Percentiles rank a stretch among this genome's conserved stretches.
Evolutionary conservation across 2,888 invertebrate species (phyloP).

Genomic region (Mayetiola destructor): DNA sequence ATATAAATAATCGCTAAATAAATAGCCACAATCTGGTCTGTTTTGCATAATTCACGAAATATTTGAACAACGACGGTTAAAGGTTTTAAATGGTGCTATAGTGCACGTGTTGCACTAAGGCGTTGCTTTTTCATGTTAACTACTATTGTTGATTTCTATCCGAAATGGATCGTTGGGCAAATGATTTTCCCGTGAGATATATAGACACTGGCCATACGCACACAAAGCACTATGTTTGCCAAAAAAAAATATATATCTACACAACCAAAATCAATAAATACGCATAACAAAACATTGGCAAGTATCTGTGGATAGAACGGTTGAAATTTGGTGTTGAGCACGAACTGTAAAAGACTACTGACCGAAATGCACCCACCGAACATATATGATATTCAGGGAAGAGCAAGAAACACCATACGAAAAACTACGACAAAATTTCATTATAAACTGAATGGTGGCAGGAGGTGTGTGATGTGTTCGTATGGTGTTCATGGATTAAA

Average conservation of each 20-base stretch:
- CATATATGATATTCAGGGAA: too few relatives aligned
- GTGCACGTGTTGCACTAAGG: slow-evolving; percentile 2
- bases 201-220: neutral
- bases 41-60: slow-evolving; percentile 10
- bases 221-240: neutral
- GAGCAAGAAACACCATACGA: too few relatives aligned
- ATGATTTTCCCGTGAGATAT: too few relatives aligned
- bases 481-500: too few relatives aligned
- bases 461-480: too few relatives aligned
- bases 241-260: neutral
- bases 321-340: neutral
- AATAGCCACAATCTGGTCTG: slow-evolving; percentile 9
- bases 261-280: slow-evolving; percentile 6
- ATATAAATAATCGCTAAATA: slow-evolving; percentile 10
- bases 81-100: neutral
- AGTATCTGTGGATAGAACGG: neutral
- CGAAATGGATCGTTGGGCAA: too few relatives aligned
- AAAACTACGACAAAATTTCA: too few relatives aligned
- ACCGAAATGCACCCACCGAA: neutral
- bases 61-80: neutral
- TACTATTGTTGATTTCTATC: too few relatives aligned
- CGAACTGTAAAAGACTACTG: neutral
- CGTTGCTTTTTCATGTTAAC: too few relatives aligned
- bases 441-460: too few relatives aligned
- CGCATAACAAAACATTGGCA: neutral